Conservation (phyloP, 1,140 invertebrate genomes). For the Aethina tumida region DNA sequence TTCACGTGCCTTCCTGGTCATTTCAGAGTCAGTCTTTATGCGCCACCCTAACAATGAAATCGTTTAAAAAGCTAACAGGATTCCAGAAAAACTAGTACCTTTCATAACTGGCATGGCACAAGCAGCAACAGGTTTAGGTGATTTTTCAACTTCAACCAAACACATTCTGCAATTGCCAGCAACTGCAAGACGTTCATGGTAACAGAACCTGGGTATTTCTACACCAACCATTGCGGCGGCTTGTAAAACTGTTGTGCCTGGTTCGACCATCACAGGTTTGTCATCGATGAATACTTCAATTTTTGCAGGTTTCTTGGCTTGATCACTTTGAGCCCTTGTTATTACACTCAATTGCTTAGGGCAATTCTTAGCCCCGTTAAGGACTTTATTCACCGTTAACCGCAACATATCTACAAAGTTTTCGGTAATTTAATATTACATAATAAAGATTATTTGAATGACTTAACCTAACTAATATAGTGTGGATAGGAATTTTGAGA, state of each 20-base stretch:
- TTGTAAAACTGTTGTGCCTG: constrained; percentile 96
- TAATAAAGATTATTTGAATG: too few species aligned
- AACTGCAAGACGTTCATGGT: constrained; percentile 95
- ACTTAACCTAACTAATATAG: too few species aligned
- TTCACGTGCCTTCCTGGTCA: constrained; percentile 89
- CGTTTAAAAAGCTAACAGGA: background rate
- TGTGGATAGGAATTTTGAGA: too few species aligned
- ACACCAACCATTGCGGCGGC: constrained; percentile 92
- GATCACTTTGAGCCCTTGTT: constrained; percentile 18
- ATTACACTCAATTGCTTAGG: constrained; percentile 22
- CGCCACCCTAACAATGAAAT: constrained; percentile 45
- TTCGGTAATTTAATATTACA: too few species aligned
- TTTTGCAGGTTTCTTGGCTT: constrained; percentile 57
- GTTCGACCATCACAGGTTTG: constrained; percentile 85
- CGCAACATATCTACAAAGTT: constrained; percentile 29
- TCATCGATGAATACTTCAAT: constrained; percentile 98
- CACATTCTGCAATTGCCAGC: constrained; percentile 99
- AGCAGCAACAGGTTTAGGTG: constrained; percentile 89
- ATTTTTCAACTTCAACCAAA: constrained; percentile 97
- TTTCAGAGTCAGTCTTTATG: constrained; percentile 94
- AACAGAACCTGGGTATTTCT: constrained; percentile 98
- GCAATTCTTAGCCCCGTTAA: constrained; percentile 26
- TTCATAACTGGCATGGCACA: constrained; percentile 99
- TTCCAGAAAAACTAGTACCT: constrained; percentile 41
- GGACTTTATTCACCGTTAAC: constrained; percentile 25